These are phyloP conservation scores for Flabesymbios commensalis DNA, from an alignment of 2,888 invertebrate species.

Conservation along the genomic window DNA sequence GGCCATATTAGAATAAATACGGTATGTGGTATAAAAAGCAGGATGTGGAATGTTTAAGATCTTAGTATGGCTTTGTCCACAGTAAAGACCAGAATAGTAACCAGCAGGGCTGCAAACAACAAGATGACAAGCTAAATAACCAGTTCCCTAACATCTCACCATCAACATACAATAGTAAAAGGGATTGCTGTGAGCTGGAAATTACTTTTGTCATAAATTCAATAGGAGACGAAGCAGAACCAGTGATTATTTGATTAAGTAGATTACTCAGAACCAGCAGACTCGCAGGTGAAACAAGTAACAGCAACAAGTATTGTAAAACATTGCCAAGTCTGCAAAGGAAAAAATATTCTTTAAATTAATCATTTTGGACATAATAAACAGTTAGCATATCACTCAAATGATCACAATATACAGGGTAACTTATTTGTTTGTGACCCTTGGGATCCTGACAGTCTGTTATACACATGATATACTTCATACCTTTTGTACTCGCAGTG, in stretches of 20 bases:
- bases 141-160: constrained; percentile 90
- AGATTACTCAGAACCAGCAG: constrained; percentile 69
- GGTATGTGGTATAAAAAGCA: too few relatives aligned
- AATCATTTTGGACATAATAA: too few relatives aligned
- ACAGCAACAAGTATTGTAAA: constrained; percentile 67
- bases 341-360: constrained; percentile 8
- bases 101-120: constrained; percentile 81
- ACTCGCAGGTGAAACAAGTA: constrained; percentile 76
- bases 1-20: too few relatives aligned
- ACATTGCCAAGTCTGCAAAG: constrained; percentile 49
- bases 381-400: too few relatives aligned
- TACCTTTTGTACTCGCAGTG: too few relatives aligned
- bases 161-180: constrained; percentile 80
- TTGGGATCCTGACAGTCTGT: too few relatives aligned
- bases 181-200: constrained; percentile 62
- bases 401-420: too few relatives aligned
- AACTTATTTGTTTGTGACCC: too few relatives aligned
- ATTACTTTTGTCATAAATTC: constrained; percentile 39
- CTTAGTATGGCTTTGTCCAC: background rate
- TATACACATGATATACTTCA: too few relatives aligned
- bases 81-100: constrained; percentile 72
- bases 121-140: constrained; percentile 75
- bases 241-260: constrained; percentile 58
- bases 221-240: constrained; percentile 19
- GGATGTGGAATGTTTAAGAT: too few relatives aligned